Evolutionary conservation across 2,888 invertebrate genomes (phyloP), one percentile per base, ranked within the genome.

Genomic region (Stegophylla sp.): DNA sequence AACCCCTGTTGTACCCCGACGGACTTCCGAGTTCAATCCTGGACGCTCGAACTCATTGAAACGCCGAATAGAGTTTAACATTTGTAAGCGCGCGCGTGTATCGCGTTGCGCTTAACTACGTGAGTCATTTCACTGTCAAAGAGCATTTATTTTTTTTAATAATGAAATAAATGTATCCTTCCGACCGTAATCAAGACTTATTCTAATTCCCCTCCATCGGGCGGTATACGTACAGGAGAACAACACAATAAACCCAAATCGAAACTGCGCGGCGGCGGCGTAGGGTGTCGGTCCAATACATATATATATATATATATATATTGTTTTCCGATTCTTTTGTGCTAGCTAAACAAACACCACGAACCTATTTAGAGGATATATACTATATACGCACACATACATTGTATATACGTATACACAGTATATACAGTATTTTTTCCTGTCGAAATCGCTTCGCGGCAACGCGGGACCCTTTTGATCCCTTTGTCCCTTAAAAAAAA

Each of bases 321-420:
- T 79, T 79, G 79, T 79, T 79, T 79, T 79, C 69, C 48, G 59
- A 79, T 69, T 71, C 79, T 79, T 69, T 79, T 79, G 79, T 79
- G 34, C 59, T 45, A 41, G 71, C 79, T 79, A 79, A 79, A 79
- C 79, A 79, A 79, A 79, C 79, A 79, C 61, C 59, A 7, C 69
- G 77, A 77, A 77, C 77, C 66, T 79, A 79, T 79, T 79, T 79
- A 79, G 69, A 45, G 79, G 51, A 79, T 45, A 63, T 61, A 79
- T 75, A 13, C 45, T 45, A 63, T 61, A 79, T 75, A 13, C 45
- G 45, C 45, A 12, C 45, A 12, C 20, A n/a, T 10, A 20, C 17
- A 20, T 9, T n/a, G 53, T n/a, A 45, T 66, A 53, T 26, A 45
- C 10, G 28, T 53, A 74, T 45, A 64, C 82, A 10, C 10, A 51